Evolutionary conservation across 2,888 invertebrate species (phyloP).

Genomic region (Atrina japonica): DNA sequence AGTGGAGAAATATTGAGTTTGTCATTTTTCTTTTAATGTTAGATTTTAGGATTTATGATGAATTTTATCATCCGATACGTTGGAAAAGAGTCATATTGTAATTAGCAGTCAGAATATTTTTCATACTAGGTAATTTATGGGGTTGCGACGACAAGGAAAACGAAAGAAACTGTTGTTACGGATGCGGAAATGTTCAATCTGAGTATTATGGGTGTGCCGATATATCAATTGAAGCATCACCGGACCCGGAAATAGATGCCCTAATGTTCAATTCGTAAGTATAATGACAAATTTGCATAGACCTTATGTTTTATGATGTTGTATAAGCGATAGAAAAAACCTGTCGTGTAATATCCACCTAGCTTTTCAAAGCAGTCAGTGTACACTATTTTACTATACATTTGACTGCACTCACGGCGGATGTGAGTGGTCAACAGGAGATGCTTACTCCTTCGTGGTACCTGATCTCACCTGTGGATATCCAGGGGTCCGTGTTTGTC

Average conservation of each 20-base stretch:
- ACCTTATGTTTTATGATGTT: no score
- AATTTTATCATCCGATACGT: background rate
- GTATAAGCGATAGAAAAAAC: no score
- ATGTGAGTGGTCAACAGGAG: no score
- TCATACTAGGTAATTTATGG: conserved; percentile 50
- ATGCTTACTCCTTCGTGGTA: no score
- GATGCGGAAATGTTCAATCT: conserved; percentile 58
- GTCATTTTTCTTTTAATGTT: background rate
- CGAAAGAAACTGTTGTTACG: conserved; percentile 48
- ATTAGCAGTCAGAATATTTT: background rate
- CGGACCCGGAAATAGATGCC: background rate
- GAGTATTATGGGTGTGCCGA: conserved; percentile 48
- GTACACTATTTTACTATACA: no score
- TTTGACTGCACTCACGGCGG: no score
- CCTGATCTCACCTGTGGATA: no score
- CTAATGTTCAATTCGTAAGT: no score
- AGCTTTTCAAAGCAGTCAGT: background rate
- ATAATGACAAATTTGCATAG: no score
- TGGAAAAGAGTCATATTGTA: no score
- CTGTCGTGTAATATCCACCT: no score
- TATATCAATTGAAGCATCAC: conserved; percentile 10
- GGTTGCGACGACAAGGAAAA: conserved; percentile 46
- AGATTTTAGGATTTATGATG: background rate
- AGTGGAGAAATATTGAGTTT: background rate
- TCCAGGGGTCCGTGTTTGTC: no score